phyloP scores from a whole-genome alignment of 2,797 vertebrate genomes.

The Podargus strigoides region DNA sequence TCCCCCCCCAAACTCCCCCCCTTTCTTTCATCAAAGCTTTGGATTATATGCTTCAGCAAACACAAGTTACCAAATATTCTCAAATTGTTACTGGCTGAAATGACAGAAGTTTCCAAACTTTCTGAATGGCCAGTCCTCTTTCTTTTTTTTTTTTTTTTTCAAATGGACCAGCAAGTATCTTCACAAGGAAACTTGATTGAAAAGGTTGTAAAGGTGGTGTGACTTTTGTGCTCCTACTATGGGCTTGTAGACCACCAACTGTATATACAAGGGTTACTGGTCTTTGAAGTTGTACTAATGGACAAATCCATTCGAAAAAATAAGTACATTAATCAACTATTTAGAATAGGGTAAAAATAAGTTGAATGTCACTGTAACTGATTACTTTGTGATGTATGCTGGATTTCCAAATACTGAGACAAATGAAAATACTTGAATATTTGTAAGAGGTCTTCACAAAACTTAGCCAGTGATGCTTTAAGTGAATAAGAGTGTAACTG shows the following conservation, averaged over 20 bases:
- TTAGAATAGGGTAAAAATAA: neutral
- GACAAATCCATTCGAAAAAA: neutral
- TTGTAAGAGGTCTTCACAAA: neutral
- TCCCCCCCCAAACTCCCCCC: no score
- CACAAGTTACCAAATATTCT: neutral
- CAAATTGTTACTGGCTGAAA: neutral
- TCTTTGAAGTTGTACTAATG: neutral
- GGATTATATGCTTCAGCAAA: neutral
- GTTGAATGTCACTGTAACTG: neutral
- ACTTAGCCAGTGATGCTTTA: neutral
- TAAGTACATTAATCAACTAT: neutral
- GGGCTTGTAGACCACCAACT: neutral
- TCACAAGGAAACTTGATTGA: neutral
- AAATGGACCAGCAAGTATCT: neutral
- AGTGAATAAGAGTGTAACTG: neutral
- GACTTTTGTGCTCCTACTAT: neutral
- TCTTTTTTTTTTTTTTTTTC: neutral
- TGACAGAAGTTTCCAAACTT: neutral
- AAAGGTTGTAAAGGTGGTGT: neutral
- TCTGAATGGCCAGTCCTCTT: neutral
- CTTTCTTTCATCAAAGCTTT: neutral
- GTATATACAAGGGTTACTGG: neutral
- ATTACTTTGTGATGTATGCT: neutral
- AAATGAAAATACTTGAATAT: neutral
- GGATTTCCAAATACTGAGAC: neutral